Base-by-base conservation (phyloP, 1,140 invertebrate genomes). In the Antheraea mylitta region DNA sequence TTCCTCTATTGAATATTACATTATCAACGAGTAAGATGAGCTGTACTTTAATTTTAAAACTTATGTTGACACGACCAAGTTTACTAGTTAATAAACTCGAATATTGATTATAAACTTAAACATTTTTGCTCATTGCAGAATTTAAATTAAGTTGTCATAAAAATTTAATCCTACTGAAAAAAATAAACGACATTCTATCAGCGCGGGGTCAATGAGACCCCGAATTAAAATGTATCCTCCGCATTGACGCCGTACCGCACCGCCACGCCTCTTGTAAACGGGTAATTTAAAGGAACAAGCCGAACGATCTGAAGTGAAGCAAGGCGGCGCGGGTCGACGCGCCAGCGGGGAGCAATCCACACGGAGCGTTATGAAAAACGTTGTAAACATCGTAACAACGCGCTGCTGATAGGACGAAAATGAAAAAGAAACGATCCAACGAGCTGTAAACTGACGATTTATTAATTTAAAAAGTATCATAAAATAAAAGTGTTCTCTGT, bases 381-480 rank as follows among this genome's bases (percentile, higher is more conserved):
- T 59, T 71, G 64, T 71, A 73, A 75, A 75, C 76, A 73, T n/a
- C 53, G 66, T 16, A 42, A 67, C 58, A 70, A 19, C 68, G 38
- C 45, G 45, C 45, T 53, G 45, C 45, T 16, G 45, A 53, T 53
- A 13, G 64, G 58, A 64, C 22, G 22, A 69, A 76, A 76, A 77
- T 76, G 71, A 77, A 79, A 79, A 79, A 74, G 66, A 64, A 69
- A 60, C 72, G 37, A 69, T 70, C 62, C 69, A 53, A 66, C 69
- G 67, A 62, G 68, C 74, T 68, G 77, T 73, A 76, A 79, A 79
- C 72, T 73, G 68, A 18, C 61, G 69, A 75, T 71, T 76, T 79
- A 79, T 79, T 79, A 75, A 79, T 79, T 79, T 73, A 75, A 13
- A 79, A 77, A n/a, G n/a, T 58, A 71, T 73, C 72, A n/a, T 69